Evolutionary conservation across 2,797 vertebrate genomes (phyloP).

Genomic region (Gymnothorax reevesii): DNA sequence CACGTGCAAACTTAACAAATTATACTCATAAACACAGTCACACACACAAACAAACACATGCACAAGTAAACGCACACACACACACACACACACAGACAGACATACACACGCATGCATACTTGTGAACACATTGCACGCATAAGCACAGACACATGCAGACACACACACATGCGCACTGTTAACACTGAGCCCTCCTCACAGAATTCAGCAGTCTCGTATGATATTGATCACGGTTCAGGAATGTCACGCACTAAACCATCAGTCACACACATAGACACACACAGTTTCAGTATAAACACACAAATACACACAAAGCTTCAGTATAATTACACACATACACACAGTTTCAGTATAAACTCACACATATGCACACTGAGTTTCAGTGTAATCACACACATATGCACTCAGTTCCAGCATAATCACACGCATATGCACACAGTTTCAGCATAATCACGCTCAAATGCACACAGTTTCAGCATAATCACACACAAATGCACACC

Average conservation of each 20-base stretch:
- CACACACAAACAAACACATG: no score
- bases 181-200: not conserved
- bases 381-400: not conserved
- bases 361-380: not conserved
- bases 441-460: not conserved
- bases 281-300: not conserved
- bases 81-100: no score
- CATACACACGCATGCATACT: not conserved
- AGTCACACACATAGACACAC: not conserved
- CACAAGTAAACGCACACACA: no score
- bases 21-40: no score
- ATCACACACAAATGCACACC: not conserved
- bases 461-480: not conserved
- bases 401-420: not conserved
- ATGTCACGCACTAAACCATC: not conserved
- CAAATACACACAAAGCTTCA: not conserved
- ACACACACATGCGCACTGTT: not conserved
- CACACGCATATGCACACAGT: not conserved
- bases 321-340: not conserved
- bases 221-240: not conserved
- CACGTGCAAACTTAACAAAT: no score
- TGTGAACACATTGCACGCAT: not conserved
- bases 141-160: not conserved
- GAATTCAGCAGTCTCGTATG: not conserved
- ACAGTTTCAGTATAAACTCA: not conserved